Evolutionary conservation across 2,113 vertebrate species (phyloP).

Genomic region (Procavia capensis): DNA sequence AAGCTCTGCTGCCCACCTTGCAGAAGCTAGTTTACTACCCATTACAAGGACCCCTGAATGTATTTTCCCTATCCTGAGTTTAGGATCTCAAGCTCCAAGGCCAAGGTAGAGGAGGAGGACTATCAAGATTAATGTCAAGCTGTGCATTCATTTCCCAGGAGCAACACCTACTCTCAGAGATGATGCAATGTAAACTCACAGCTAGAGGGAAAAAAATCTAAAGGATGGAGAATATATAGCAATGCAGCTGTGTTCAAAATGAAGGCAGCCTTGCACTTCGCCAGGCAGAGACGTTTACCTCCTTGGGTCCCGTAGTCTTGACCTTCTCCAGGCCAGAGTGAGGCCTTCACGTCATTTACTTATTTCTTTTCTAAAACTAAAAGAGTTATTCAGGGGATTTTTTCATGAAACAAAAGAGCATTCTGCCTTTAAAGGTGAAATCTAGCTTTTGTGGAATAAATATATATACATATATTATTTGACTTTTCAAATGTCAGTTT

Average conservation of each 20-base stretch:
- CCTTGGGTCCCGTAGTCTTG: not conserved
- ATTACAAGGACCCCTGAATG: not conserved
- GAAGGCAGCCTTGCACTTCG: not conserved
- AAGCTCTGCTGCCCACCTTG: not conserved
- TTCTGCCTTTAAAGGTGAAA: not conserved
- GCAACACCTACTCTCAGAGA: not conserved
- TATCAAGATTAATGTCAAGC: not conserved
- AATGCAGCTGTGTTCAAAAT: not conserved
- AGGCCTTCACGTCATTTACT: not conserved
- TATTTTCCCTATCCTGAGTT: not conserved
- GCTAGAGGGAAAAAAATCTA: not conserved
- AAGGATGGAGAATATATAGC: not conserved
- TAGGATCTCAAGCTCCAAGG: not conserved
- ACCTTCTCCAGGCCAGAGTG: not conserved
- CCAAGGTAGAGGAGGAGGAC: not conserved
- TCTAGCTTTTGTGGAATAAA: not conserved
- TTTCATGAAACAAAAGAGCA: slow-evolving; percentile 41
- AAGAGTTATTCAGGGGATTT: not conserved
- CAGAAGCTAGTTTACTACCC: not conserved
- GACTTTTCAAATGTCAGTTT: slow-evolving; percentile 39
- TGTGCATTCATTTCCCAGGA: not conserved
- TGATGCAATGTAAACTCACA: not conserved
- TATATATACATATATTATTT: too few species aligned
- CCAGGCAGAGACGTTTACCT: not conserved
- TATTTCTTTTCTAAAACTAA: too few species aligned